Base-by-base conservation (phyloP, 2,113 vertebrate genomes). In the Emberiza fucata region DNA sequence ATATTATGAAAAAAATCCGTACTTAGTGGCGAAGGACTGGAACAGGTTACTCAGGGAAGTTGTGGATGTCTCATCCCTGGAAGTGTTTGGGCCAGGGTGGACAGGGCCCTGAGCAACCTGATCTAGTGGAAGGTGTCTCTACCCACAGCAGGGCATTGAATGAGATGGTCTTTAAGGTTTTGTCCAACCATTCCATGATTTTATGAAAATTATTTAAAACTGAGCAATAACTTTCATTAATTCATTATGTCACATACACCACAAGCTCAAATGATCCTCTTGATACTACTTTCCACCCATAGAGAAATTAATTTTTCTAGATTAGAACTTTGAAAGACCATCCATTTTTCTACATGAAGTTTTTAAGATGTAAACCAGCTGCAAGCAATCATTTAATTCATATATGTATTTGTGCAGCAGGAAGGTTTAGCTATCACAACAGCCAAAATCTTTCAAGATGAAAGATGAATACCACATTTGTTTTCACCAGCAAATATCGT, bases 361-460 rank as follows among this genome's bases (percentile, higher is more conserved):
- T 97, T 87, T 91, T 12, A 57, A 89, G 60, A 17, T 79, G 16
- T 47, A 68, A 95, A 72, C 39, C 78, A 91, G 22, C 35, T 45
- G 22, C 37, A 84, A 64, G 50, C 17, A 79, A 24, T 65, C 9
- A 37, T 71, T 91, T 79, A 76, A 79, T 65, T 91, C 5, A 11
- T 37, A 7, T 59, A 76, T 60, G 21, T 65, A 56, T 88, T 65
- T 69, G 39, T 68, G 40, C 8, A 64, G 39, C 28, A 51, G 44
- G 31, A 85, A 75, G 44, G 35, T 81, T 94, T 59, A 81, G 16
- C 47, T 76, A 60, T 59, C 53, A 60, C 29, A 79, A 35, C 37
- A 71, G 61, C n/a, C 51, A 56, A 56, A 27, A 28, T 72, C 21
- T 84, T 86, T 24, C 44, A 79, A 75, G 10, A 7, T 27, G 28